Percentiles rank a stretch among this genome's conserved stretches.
Evolutionary conservation across 1,140 invertebrate genomes (phyloP).

Genomic region (Oryzaephilus surinamensis): DNA sequence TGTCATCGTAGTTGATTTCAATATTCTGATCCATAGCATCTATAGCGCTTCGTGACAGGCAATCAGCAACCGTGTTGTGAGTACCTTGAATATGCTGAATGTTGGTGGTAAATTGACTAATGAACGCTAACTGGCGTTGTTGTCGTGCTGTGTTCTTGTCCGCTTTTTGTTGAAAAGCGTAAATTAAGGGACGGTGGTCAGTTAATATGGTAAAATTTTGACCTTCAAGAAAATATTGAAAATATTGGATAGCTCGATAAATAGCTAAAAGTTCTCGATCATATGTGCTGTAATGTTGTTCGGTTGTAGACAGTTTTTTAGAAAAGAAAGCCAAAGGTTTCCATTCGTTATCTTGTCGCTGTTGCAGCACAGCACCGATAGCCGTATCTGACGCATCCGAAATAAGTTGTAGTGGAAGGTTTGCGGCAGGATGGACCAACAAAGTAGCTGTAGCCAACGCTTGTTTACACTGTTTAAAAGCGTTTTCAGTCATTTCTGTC

Average conservation of each 20-base stretch:
- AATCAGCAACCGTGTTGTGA: conserved; percentile 24
- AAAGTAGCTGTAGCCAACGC: conserved; percentile 20
- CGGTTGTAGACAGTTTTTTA: conserved; percentile 23
- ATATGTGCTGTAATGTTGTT: conserved; percentile 34
- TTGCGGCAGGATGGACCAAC: conserved; percentile 22
- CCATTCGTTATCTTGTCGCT: conserved; percentile 13
- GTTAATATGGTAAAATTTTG: conserved; percentile 15
- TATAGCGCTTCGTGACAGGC: conserved; percentile 23
- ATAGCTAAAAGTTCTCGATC: conserved; percentile 38
- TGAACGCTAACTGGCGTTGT: conserved; percentile 27
- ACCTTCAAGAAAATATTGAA: conserved; percentile 22
- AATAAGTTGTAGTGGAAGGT: conserved; percentile 14
- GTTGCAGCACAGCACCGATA: conserved; percentile 26
- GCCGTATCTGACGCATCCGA: conserved; percentile 23
- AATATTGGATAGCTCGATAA: conserved; percentile 27
- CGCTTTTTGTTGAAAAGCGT: conserved; percentile 12
- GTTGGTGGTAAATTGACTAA: conserved; percentile 26
- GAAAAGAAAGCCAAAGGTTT: conserved; percentile 11
- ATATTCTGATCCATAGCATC: too few species aligned
- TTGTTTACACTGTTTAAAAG: conserved; percentile 27
- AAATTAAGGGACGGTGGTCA: conserved; percentile 18
- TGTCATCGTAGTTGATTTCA: too few species aligned
- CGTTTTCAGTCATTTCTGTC: conserved; percentile 14
- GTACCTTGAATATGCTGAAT: conserved; percentile 28
- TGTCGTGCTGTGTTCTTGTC: conserved; percentile 25